These are phyloP conservation scores for Thalassoma bifasciatum DNA, from an alignment of 2,113 vertebrate genomes.

Conservation along the genomic window DNA sequence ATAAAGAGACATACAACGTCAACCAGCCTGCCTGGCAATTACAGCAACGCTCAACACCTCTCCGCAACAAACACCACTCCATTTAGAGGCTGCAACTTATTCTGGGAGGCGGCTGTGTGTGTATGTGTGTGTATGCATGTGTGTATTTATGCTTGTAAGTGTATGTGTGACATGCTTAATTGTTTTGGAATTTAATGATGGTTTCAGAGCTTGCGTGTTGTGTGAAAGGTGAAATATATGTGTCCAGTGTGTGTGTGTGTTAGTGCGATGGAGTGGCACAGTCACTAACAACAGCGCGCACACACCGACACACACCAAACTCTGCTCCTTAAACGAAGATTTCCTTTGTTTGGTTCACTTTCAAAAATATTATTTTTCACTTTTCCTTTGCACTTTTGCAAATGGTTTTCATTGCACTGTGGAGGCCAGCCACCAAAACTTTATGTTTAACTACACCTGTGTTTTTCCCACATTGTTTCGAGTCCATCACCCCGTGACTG, in stretches of 20 bases:
- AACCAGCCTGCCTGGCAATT: slow-evolving; percentile 80
- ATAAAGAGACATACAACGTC: slow-evolving; percentile 80
- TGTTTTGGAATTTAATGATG: slow-evolving; percentile 56
- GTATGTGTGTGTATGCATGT: slow-evolving; percentile 32
- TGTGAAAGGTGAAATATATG: slow-evolving; percentile 6
- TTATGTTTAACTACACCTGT: too few relatives aligned
- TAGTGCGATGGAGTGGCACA: too few relatives aligned
- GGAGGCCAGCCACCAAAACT: too few relatives aligned
- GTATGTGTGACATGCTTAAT: slow-evolving; percentile 51
- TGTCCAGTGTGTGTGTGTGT: slow-evolving; percentile 10
- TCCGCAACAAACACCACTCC: slow-evolving; percentile 77
- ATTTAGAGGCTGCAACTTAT: slow-evolving; percentile 77
- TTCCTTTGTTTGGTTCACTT: too few relatives aligned
- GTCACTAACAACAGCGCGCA: too few relatives aligned
- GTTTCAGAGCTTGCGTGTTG: slow-evolving; percentile 40
- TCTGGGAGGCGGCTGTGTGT: slow-evolving; percentile 61
- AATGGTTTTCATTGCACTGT: too few relatives aligned
- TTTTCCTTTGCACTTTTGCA: too few relatives aligned
- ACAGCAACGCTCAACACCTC: slow-evolving; percentile 77
- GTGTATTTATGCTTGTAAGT: slow-evolving; percentile 38
- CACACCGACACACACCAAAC: too few relatives aligned
- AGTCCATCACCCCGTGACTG: too few relatives aligned
- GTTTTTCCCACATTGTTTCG: too few relatives aligned
- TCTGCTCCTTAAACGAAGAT: too few relatives aligned
- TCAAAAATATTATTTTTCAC: too few relatives aligned